Evolutionary conservation across 2,888 invertebrate species (phyloP), one percentile per base, ranked within the genome.

Genomic region (Mesorhabditis spiculigera): DNA sequence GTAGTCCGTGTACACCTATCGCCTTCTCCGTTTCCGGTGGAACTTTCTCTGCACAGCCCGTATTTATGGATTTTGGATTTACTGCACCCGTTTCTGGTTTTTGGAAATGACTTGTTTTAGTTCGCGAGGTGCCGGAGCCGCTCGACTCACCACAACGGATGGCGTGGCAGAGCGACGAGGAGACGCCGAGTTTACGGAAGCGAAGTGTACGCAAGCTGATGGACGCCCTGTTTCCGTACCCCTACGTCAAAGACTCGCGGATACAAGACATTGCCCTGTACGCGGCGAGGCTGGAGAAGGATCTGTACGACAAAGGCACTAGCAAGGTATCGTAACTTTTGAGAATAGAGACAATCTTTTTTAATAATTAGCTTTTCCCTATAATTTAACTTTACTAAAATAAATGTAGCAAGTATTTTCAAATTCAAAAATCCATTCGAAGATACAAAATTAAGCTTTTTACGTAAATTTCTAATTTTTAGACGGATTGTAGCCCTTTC

Each of bases 201-300:
- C 98, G 99, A 88, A 91, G 99, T 82, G 98, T 99, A 82, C 95
- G 97, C 88, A 98, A 98, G 89, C 89, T 99, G 91, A 97, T 99
- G 78, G 96, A 97, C 90, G 96, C 97, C 73, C 98, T 99, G 87
- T 97, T 98, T 88, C 98, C 98, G 6, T 95, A 95, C 67, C 95
- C 95, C 8, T 96, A 98, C 88, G 95, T 95, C 43, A 92, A 93
- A 77, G 94, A 95, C 5, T 92, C 96, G 91, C 90, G 97, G 81
- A 78, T 99, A 93, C 93, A 93, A 86, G 97, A 97, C 89, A 90
- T 99, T 75, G 95, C 98, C 42, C 93, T 94, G 4, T 99, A 98
- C 87, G 98, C 98, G 69, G 90, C 94, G 81, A 98, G 98, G 89
- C 97, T 99, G 0, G 98, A 99, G 88, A 94, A 95, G 64, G 97